Evolutionary conservation across 2,113 vertebrate genomes (phyloP).

Genomic region (Lophotis ruficrista): DNA sequence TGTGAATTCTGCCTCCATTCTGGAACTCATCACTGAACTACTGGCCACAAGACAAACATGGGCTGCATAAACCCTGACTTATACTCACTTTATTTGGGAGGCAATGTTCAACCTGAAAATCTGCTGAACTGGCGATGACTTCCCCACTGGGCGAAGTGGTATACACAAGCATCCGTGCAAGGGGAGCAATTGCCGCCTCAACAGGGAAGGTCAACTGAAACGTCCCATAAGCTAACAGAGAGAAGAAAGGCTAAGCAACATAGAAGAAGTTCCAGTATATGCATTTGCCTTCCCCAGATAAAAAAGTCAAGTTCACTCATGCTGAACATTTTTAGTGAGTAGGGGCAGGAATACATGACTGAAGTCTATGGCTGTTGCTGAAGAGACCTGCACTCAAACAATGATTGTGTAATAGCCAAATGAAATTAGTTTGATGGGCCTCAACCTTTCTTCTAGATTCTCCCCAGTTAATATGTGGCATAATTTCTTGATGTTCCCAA

Average conservation of each 20-base stretch:
- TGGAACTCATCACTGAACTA: background rate
- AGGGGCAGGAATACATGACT: background rate
- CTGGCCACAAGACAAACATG: background rate
- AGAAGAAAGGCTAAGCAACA: background rate
- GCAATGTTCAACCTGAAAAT: slow-evolving; percentile 80
- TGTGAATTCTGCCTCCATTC: background rate
- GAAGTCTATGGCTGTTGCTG: background rate
- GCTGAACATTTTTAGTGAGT: background rate
- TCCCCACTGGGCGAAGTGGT: slow-evolving; percentile 80
- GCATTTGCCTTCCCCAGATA: background rate
- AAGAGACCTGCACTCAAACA: background rate
- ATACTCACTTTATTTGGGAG: slow-evolving; percentile 83
- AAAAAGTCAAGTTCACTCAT: background rate
- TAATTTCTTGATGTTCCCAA: background rate
- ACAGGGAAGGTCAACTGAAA: slow-evolving; percentile 66
- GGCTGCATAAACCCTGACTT: background rate
- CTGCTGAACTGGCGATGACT: slow-evolving; percentile 80
- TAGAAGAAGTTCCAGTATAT: background rate
- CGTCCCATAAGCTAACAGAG: slow-evolving; percentile 65
- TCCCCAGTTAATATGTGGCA: background rate
- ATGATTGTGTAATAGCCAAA: background rate
- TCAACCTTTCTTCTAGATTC: background rate
- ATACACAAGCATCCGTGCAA: slow-evolving; percentile 83
- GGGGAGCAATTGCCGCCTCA: slow-evolving; percentile 68
- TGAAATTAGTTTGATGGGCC: background rate